Evolutionary conservation across 2,797 vertebrate genomes (phyloP).

Genomic region (Uromys caudimaculatus): DNA sequence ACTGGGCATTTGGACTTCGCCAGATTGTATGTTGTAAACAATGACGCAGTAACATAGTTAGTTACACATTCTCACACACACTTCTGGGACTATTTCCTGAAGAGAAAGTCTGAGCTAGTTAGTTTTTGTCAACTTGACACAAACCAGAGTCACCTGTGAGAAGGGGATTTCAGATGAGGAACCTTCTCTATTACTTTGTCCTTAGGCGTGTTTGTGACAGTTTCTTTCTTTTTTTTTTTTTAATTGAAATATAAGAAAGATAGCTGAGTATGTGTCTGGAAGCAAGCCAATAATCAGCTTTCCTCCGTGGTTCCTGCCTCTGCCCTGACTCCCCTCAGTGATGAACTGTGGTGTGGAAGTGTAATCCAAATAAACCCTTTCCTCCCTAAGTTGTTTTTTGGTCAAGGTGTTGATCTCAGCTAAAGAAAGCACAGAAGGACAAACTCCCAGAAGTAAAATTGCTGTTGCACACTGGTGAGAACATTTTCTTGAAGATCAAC

Average conservation of each 20-base stretch:
- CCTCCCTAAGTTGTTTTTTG: background rate
- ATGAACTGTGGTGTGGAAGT: too few species aligned
- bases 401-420: background rate
- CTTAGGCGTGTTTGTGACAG: background rate
- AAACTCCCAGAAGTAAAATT: slow-evolving; percentile 19
- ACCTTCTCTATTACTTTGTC: background rate
- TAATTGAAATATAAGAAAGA: background rate
- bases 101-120: background rate
- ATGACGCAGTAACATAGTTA: background rate
- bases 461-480: background rate
- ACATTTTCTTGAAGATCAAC: background rate
- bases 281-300: background rate
- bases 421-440: background rate
- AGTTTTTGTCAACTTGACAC: background rate
- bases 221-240: background rate
- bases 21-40: background rate
- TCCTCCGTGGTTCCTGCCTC: background rate
- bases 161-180: background rate
- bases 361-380: background rate
- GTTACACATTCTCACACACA: background rate
- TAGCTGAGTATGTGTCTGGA: background rate
- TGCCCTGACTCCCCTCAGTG: background rate
- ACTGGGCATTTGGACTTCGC: background rate
- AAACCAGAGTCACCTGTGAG: background rate
- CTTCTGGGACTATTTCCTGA: background rate